phyloP scores from a whole-genome alignment of 2,888 invertebrate genomes.

The Serrognathus titanus region DNA sequence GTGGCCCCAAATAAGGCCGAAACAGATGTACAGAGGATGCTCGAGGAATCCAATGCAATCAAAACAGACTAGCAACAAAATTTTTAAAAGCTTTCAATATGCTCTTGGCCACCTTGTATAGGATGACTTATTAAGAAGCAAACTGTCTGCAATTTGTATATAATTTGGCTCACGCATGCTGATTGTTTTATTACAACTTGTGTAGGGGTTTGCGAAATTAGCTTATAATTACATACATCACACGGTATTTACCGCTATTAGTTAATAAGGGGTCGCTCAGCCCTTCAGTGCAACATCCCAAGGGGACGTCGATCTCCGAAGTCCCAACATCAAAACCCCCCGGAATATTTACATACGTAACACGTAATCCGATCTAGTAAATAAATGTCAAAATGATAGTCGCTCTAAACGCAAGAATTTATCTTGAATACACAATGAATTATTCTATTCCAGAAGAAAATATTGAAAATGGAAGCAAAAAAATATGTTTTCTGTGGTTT shows the following conservation, averaged over 20 bases:
- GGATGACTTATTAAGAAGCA: too few relatives aligned
- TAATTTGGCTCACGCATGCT: constrained; percentile 33
- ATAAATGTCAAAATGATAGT: constrained; percentile 20
- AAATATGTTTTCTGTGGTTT: too few relatives aligned
- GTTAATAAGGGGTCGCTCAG: constrained; percentile 44
- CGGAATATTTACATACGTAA: constrained; percentile 35
- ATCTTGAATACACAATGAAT: not conserved
- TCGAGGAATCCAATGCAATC: too few relatives aligned
- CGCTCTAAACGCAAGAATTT: not conserved
- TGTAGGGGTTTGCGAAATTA: constrained; percentile 43
- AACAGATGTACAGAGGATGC: too few relatives aligned
- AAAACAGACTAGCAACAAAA: too few relatives aligned
- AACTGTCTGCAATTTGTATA: too few relatives aligned
- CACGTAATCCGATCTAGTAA: constrained; percentile 31
- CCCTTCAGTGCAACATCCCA: constrained; percentile 13
- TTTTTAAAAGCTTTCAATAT: too few relatives aligned
- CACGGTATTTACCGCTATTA: constrained; percentile 52
- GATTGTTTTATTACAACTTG: constrained; percentile 47
- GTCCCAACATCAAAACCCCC: constrained; percentile 21
- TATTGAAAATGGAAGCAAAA: not conserved
- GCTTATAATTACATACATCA: constrained; percentile 51
- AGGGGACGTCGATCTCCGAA: constrained; percentile 12
- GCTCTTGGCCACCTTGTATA: too few relatives aligned
- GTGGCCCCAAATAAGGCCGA: too few relatives aligned
- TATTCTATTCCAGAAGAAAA: not conserved